Evolutionary conservation across 2,888 invertebrate genomes (phyloP), one percentile per base, ranked within the genome.

Genomic region (Orthonevra nobilis): DNA sequence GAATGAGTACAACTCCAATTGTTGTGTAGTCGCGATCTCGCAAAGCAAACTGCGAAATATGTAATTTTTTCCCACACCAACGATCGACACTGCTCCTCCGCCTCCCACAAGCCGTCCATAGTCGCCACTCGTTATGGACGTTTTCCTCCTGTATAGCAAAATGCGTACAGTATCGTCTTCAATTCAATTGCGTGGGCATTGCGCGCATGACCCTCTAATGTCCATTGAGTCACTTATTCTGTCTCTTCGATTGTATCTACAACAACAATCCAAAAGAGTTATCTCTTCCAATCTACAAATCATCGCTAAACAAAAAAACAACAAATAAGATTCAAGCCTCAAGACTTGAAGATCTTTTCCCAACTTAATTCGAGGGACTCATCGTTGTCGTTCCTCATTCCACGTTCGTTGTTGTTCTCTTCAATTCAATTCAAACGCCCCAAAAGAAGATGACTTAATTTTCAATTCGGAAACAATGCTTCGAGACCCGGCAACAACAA

Each of bases 381-480:
- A n/a, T n/a, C 32, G 6, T 30, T 3, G 10, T 26, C n/a, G 17
- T 34, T n/a, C 32, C 32, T 32, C 32, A 3, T 5, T n/a, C n/a
- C n/a, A 7, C 10, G 15, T 48, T 26, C 26, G 38, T 54, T 60
- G 64, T 28, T 7, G 17, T 72, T 70, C 61, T n/a, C n/a, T 50
- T 73, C 58, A 60, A 61, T 50, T 63, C 50, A 30, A 50, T 77
- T 69, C 58, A 77, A 72, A 70, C 66, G 79, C 66, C 66, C 66
- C 66, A 58, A n/a, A 23, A 61, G 66, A 66, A 72, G 79, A 79
- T 73, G 79, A 79, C 79, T 79, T 79, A 79, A 79, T 79, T 79
- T 68, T 40, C 54, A 61, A 73, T 68, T 61, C 42, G 58, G 66
- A 72, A 42, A 77, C 70, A 72, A 79, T 54, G 54, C 14, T n/a